These are phyloP conservation scores for Botia kubotai DNA, from an alignment of 2,797 vertebrate genomes.

Conservation along the genomic window DNA sequence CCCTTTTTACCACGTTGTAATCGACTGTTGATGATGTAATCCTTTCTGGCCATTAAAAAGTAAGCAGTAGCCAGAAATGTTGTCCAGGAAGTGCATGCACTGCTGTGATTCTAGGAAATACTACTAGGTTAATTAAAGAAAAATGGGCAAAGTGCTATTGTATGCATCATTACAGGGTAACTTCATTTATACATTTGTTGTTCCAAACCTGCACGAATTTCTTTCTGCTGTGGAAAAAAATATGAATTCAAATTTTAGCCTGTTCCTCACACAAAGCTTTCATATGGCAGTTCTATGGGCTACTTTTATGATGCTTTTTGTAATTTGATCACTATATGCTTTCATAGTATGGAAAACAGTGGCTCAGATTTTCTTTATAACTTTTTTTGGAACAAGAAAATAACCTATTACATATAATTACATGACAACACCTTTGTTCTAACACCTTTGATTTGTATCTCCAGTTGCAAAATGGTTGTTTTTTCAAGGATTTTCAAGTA, in stretches of 20 bases:
- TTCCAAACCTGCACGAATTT: not conserved
- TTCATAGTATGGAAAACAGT: not conserved
- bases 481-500: too few relatives aligned
- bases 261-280: too few relatives aligned
- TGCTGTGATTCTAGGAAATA: too few relatives aligned
- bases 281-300: too few relatives aligned
- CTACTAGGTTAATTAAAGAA: too few relatives aligned
- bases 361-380: not conserved
- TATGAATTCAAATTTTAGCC: too few relatives aligned
- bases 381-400: not conserved
- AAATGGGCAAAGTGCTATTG: too few relatives aligned
- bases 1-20: not conserved
- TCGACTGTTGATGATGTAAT: not conserved
- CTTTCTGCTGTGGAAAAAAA: too few relatives aligned
- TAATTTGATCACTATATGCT: not conserved
- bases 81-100: too few relatives aligned
- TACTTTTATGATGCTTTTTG: too few relatives aligned
- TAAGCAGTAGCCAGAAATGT: not conserved
- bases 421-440: not conserved
- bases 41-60: not conserved
- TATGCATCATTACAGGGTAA: too few relatives aligned
- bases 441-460: not conserved
- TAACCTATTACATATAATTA: not conserved
- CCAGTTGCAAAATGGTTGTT: not conserved
- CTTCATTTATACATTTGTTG: not conserved